Percentiles rank a stretch among this genome's conserved stretches.
Conservation (phyloP, 2,113 vertebrate species). For the Heterotilapia buettikoferi region DNA sequence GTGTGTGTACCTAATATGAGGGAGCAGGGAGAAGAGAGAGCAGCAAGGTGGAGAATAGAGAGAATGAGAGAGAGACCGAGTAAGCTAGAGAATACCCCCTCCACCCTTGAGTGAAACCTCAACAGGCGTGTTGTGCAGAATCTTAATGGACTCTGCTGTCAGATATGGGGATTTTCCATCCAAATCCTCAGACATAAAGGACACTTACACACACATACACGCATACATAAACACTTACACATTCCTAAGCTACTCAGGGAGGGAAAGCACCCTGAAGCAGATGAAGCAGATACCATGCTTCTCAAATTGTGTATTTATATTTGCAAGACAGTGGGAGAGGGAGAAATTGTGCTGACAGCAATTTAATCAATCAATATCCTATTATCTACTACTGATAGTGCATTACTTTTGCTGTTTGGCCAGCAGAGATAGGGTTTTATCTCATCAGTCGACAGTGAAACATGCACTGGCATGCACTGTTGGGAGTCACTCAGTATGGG, state of each 20-base stretch:
- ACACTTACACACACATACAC: neutral
- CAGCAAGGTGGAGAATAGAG: neutral
- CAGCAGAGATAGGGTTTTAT: neutral
- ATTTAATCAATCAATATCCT: slow-evolving; percentile 31
- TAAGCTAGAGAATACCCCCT: slow-evolving; percentile 35
- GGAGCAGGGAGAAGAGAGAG: neutral
- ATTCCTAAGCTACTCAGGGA: neutral
- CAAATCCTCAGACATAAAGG: slow-evolving; percentile 23
- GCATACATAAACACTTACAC: neutral
- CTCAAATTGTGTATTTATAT: neutral
- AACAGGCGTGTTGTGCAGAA: slow-evolving; percentile 49
- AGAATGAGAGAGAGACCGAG: neutral
- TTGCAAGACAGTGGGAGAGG: neutral
- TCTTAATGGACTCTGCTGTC: slow-evolving; percentile 61
- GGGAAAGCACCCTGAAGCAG: neutral
- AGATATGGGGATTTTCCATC: slow-evolving; percentile 66
- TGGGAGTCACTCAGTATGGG: neutral
- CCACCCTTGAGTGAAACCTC: slow-evolving; percentile 42
- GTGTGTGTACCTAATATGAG: neutral
- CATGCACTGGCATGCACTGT: neutral
- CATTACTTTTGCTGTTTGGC: neutral
- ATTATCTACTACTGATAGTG: neutral
- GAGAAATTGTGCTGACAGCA: neutral
- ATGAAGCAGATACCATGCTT: neutral
- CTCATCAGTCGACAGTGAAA: neutral